A percentile compares a stretch with the other conserved stretches of the same genome.
These are phyloP conservation scores for Lasioglossum vierecki DNA, from an alignment of 2,888 invertebrate genomes.

Conservation along the genomic window DNA sequence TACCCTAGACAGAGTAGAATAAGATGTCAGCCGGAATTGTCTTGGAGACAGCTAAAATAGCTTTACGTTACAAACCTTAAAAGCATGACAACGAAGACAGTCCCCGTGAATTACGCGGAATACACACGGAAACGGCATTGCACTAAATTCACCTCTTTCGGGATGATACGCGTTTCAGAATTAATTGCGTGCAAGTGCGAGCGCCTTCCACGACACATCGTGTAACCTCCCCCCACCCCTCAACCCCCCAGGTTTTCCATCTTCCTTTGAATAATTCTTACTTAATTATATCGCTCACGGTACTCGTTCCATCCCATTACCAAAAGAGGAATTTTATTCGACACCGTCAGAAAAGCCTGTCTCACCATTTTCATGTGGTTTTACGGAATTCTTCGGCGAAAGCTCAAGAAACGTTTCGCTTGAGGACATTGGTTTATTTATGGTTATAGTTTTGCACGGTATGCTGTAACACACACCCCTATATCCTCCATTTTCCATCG, in stretches of 20 bases:
- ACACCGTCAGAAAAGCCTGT: not conserved
- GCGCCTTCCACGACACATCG: slow-evolving; percentile 47
- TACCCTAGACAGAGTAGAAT: slow-evolving; percentile 46
- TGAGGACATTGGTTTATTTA: not conserved
- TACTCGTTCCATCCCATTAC: slow-evolving; percentile 36
- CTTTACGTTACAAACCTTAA: slow-evolving; percentile 56
- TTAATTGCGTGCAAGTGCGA: slow-evolving; percentile 54
- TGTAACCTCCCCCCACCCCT: slow-evolving; percentile 20
- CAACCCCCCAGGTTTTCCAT: not conserved
- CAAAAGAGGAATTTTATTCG: slow-evolving; percentile 30
- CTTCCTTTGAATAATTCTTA: slow-evolving; percentile 55
- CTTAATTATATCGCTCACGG: slow-evolving; percentile 45
- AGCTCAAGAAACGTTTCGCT: not conserved
- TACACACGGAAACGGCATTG: slow-evolving; percentile 28
- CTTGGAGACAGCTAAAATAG: slow-evolving; percentile 49
- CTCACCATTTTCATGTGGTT: not conserved
- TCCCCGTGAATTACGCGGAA: slow-evolving; percentile 13
- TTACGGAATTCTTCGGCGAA: not conserved
- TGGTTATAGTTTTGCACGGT: not conserved
- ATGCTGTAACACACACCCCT: not conserved
- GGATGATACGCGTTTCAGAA: slow-evolving; percentile 51
- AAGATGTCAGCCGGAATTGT: slow-evolving; percentile 56
- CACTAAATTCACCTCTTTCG: slow-evolving; percentile 49
- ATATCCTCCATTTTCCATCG: not conserved
- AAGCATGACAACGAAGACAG: slow-evolving; percentile 39